Evolutionary conservation across 2,888 invertebrate genomes (phyloP), one percentile per base, ranked within the genome.

Genomic region (Halictus quadricinctus): DNA sequence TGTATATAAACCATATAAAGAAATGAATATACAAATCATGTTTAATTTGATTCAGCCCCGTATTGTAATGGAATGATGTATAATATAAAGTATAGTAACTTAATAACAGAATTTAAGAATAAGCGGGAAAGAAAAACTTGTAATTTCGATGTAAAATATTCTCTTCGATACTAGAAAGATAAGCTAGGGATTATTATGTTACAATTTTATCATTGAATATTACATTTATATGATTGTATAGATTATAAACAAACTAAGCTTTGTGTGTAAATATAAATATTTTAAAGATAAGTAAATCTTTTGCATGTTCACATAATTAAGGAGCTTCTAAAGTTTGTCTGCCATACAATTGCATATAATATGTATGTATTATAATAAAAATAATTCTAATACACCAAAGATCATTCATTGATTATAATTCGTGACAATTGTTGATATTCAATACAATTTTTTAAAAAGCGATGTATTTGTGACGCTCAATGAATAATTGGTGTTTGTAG

Each of bases 61-160:
- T 84, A 91, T 90, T 91, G 90, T 91, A 91, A 92, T 91, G 90
- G 93, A 91, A 91, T 88, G 83, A 91, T 91, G 91, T 93, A 92
- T 93, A 93, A 93, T 93, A 91, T 93, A 92, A 92, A 91, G 88
- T 85, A 88, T 92, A 91, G 89, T 90, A 90, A 90, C 90, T 90
- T 90, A 90, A 90, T 84, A 79, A 80, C 81, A 82, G 72, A 86
- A 79, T 80, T 76, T 83, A 83, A 77, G 79, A 74, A 81, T 50
- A 25, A 73, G 72, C 69, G 79, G 76, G 80, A 79, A 77, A 81
- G 50, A 74, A 76, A 76, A 84, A 89, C 87, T 90, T 94, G 94
- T 94, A 94, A 94, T 94, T 94, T 94, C 92, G 92, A 92, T 94
- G 94, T 94, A 94, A 94, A 93, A 94, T 93, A 94, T 92, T 93